These are phyloP conservation scores for Axinella damicornis DNA, from an alignment of 37 sponge, comb jelly and placozoan genomes.

Conservation along the genomic window DNA sequence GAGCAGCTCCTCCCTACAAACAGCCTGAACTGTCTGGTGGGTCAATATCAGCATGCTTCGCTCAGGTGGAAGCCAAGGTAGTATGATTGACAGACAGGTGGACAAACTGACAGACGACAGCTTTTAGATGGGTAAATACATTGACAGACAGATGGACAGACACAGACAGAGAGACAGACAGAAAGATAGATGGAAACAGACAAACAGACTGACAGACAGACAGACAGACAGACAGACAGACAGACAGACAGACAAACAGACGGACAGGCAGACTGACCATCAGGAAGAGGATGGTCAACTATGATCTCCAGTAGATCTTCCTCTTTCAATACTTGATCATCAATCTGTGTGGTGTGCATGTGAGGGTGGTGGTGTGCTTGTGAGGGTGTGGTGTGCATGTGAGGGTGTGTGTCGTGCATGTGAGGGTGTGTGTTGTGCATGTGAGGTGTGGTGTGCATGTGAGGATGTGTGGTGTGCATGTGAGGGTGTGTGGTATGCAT, in stretches of 20 bases:
- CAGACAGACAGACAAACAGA: constrained; percentile 23
- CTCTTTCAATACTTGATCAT: constrained; percentile 37
- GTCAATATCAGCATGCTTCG: no score
- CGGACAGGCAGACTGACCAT: constrained; percentile 33
- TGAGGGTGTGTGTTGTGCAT: no score
- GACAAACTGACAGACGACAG: background rate
- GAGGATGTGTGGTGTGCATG: no score
- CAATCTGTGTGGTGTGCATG: constrained; percentile 17
- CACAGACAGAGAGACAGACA: constrained; percentile 2
- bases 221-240: constrained; percentile 10
- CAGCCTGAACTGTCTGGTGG: no score
- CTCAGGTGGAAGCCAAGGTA: no score
- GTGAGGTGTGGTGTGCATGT: no score
- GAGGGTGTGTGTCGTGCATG: no score
- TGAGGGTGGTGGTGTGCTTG: no score
- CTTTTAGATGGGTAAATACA: background rate
- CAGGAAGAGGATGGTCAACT: constrained; percentile 20
- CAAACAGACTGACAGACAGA: constrained; percentile 39
- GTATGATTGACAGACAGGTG: background rate
- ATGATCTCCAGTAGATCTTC: constrained; percentile 45
- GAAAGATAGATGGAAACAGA: no score
- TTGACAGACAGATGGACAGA: background rate
- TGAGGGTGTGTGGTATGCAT: no score
- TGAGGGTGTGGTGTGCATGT: no score
- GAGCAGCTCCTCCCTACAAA: no score